Evolutionary conservation across 2,797 vertebrate species (phyloP).

Genomic region (Lerista edwardsae): DNA sequence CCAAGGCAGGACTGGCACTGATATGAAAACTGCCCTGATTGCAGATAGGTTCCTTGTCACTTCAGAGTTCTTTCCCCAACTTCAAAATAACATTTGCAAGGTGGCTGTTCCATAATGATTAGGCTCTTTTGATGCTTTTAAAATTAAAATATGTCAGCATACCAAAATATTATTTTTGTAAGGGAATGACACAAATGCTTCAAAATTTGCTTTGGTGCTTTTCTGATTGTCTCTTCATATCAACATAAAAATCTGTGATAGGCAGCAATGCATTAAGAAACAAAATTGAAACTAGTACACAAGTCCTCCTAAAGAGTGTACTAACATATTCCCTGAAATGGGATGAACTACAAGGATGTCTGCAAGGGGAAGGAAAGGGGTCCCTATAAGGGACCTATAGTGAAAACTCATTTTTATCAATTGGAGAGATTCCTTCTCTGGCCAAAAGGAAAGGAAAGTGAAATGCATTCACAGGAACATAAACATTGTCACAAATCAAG

Average conservation of each 20-base stretch:
- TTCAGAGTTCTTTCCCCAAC: background rate
- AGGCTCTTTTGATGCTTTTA: background rate
- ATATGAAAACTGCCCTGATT: background rate
- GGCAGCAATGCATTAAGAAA: background rate
- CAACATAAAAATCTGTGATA: background rate
- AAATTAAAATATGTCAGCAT: slow-evolving; percentile 2
- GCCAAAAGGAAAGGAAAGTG: background rate
- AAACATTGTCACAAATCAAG: slow-evolving; percentile 11
- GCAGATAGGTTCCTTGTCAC: background rate
- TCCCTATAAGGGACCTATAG: background rate
- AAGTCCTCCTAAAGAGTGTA: background rate
- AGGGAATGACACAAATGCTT: slow-evolving; percentile 3
- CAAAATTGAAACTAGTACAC: background rate
- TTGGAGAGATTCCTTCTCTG: slow-evolving; percentile 20
- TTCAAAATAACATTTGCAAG: slow-evolving; percentile 11
- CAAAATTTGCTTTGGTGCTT: slow-evolving; percentile 6
- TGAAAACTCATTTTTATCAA: background rate
- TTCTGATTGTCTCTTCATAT: slow-evolving; percentile 13
- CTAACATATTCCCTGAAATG: background rate
- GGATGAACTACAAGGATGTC: background rate
- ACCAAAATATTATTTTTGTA: slow-evolving; percentile 23
- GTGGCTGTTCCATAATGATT: background rate
- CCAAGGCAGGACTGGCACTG: background rate
- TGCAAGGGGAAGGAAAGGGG: background rate
- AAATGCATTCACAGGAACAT: background rate